A percentile compares a stretch with the other conserved stretches of the same genome.
These are phyloP conservation scores for Phataginus tetradactyla DNA, from an alignment of 2,797 vertebrate species.

Conservation along the genomic window DNA sequence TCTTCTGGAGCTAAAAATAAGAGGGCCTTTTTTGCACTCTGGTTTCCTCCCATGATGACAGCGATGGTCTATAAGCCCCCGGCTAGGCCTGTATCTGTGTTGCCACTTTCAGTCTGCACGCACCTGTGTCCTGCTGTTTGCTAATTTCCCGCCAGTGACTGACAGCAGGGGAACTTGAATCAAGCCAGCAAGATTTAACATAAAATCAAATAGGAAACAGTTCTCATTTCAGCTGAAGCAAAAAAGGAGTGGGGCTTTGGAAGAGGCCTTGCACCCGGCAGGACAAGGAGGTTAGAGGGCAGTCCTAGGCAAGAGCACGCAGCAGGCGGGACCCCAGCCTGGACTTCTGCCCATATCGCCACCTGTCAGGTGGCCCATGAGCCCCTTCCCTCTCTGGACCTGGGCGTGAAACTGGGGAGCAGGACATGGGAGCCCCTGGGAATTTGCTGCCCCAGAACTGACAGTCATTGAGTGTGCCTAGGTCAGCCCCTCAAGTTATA, in stretches of 20 bases:
- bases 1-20: background rate
- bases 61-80: background rate
- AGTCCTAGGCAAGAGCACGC: background rate
- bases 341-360: background rate
- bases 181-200: conserved; percentile 8
- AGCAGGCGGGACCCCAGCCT: background rate
- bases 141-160: conserved; percentile 47
- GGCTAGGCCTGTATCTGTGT: background rate
- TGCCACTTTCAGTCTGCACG: background rate
- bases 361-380: background rate
- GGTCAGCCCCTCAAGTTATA: background rate
- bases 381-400: background rate
- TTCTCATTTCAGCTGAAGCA: background rate
- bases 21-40: too few species aligned
- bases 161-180: background rate
- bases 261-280: background rate
- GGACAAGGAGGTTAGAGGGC: too few species aligned
- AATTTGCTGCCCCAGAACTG: background rate
- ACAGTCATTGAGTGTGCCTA: background rate
- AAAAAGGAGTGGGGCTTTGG: background rate
- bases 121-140: background rate
- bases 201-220: conserved; percentile 18
- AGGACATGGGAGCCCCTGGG: background rate
- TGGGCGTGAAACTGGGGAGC: background rate
- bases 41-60: background rate